phyloP scores from a whole-genome alignment of 2,113 vertebrate genomes.

The Chaenocephalus aceratus region DNA sequence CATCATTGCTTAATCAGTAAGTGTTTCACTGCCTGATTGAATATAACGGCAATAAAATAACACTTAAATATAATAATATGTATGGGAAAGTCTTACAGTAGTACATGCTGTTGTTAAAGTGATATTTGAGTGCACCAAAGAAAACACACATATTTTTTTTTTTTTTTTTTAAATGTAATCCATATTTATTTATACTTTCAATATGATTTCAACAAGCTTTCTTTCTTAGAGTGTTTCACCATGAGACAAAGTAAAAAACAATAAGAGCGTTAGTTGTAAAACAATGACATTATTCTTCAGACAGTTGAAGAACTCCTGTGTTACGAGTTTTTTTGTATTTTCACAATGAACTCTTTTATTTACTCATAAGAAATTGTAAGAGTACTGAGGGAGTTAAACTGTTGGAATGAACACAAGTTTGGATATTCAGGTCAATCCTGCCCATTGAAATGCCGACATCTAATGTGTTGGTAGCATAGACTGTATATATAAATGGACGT shows the following conservation, averaged over 20 bases:
- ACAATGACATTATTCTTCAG: too few species aligned
- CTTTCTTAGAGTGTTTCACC: too few species aligned
- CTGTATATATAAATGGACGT: too few species aligned
- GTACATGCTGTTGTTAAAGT: not conserved
- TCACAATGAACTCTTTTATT: too few species aligned
- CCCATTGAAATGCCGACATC: too few species aligned
- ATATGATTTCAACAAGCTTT: too few species aligned
- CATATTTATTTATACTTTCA: too few species aligned
- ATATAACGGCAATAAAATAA: not conserved
- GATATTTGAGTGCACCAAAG: not conserved
- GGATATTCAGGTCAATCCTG: too few species aligned
- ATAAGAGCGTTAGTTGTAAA: not conserved
- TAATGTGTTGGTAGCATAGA: too few species aligned
- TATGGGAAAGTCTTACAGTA: not conserved
- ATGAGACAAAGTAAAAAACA: not conserved
- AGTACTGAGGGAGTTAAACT: not conserved
- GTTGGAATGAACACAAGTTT: not conserved
- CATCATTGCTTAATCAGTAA: not conserved
- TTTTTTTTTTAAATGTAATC: too few species aligned
- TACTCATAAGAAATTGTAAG: not conserved
- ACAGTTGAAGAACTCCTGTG: too few species aligned
- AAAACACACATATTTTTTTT: not conserved
- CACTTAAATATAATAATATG: not conserved
- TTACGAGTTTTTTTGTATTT: too few species aligned
- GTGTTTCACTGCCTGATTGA: not conserved